Evolutionary conservation across 2,113 vertebrate species (phyloP), one percentile per base, ranked within the genome.

Genomic region (Terrapene triunguis): DNA sequence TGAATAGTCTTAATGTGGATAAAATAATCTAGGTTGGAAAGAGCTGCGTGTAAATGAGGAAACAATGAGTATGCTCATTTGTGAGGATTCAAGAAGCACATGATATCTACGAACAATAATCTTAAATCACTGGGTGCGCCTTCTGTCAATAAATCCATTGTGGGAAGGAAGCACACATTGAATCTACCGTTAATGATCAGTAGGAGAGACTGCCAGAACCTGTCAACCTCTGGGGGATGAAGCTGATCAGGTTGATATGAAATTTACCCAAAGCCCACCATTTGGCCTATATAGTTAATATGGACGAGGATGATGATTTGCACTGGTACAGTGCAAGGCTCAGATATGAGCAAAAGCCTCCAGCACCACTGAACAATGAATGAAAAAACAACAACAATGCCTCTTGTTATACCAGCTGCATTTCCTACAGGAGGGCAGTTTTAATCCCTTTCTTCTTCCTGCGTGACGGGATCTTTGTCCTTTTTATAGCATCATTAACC

Each of bases 71-170:
- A 91, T 92, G 81, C 42, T 78, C 95, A 80, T 82, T 78, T 51
- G 13, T 47, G 48, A 90, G 87, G 59, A 87, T 96, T 94, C 81
- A 89, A 50, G 93, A 74, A 92, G 44, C 91, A 96, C 54, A 88
- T 96, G 89, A 95, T 85, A 94, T 80, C 91, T 65, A 78, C 44
- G 82, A 91, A 85, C 80, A 94, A 94, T 94, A 95, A 92, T 82
- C 90, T 87, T 88, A 91, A 94, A 65, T 90, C 78, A 90, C 59
- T 90, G 88, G 79, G 76, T 97, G 25, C 44, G 84, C 47, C 87
- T 92, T 96, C 79, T 44, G 87, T 92, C 88, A 85, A 22, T n/a
- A 65, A 85, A 76, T 89, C 82, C n/a, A 86, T 44, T 89, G 91
- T 44, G 65, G 88, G 93, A 95, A 55, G 59, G 69, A 48, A 86